phyloP scores from a whole-genome alignment of 2,113 vertebrate species.

The Pterocles orientalis region DNA sequence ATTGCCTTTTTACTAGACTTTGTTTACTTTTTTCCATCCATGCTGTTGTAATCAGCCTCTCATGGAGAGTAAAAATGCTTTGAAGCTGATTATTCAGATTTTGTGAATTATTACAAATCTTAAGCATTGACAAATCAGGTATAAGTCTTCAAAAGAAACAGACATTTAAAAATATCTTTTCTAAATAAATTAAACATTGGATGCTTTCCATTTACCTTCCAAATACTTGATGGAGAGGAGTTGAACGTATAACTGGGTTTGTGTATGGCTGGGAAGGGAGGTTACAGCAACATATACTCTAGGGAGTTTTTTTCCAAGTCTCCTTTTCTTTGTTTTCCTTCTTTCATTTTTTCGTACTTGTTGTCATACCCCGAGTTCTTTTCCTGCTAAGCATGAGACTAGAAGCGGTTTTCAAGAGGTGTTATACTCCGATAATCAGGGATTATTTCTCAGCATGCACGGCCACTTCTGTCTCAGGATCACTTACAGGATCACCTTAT shows the following conservation, averaged over 20 bases:
- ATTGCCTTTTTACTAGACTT: not conserved
- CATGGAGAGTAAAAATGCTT: not conserved
- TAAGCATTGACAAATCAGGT: not conserved
- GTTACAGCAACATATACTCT: not conserved
- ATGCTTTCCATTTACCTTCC: not conserved
- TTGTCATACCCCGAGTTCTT: not conserved
- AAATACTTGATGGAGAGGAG: not conserved
- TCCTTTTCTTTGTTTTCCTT: not conserved
- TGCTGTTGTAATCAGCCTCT: not conserved
- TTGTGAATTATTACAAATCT: not conserved
- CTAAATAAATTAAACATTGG: not conserved
- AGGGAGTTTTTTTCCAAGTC: not conserved
- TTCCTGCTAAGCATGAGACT: not conserved
- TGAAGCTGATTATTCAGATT: not conserved
- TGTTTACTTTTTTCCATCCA: not conserved
- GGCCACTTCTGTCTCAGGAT: not conserved
- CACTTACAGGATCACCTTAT: not conserved
- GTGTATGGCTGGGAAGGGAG: too few relatives aligned
- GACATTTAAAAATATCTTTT: not conserved
- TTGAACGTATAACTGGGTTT: too few relatives aligned
- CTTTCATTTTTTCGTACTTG: not conserved
- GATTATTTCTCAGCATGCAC: not conserved
- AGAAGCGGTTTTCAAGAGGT: not conserved
- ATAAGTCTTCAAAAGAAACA: not conserved
- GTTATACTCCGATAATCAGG: not conserved